Evolutionary conservation across 2,113 vertebrate species (phyloP), one percentile per base, ranked within the genome.

Genomic region (Chamaetylas fuelleborni): DNA sequence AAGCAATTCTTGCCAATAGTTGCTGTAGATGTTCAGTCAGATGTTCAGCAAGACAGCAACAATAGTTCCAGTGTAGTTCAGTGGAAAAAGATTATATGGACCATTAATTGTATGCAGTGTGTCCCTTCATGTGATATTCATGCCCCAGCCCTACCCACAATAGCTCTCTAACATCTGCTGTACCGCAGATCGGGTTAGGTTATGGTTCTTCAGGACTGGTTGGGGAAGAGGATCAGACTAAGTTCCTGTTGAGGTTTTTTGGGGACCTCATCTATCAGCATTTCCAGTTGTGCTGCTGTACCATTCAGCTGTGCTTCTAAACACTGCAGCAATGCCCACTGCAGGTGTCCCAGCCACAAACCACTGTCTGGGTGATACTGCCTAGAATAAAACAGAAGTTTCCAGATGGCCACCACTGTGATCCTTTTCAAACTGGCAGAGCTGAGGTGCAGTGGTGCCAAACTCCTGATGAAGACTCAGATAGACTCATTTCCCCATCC

Each of bases 181-280:
- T 45, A 16, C 33, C 5, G 3, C n/a, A 25, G 42, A 25, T 2
- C 0, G 0, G n/a, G 17, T 4, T 31, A 53, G 36, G 7, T 42
- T 23, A 11, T 19, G 15, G 22, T 6, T 80, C 50, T 51, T 38
- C 34, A 54, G 57, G 9, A 23, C 34, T 61, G 69, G 7, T 6
- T 45, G 70, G 34, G 48, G 61, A 73, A 86, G 45, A 83, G 9
- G 33, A 50, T 36, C 70, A 77, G 58, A 80, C 14, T 31, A 62
- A 77, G 29, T 31, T 71, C 34, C 40, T 42, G 7, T 26, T 69
- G 87, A 65, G 40, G 57, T 73, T 85, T 93, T 54, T 15, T 40
- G 53, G 43, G 36, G 26, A 85, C 8, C 19, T 87, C 15, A 23
- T 31, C 33, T 56, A 14, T 14, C 42, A 64, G 28, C 48, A 20